Conservation (phyloP, 2,797 vertebrate species). For the Ispidina lecontei region DNA sequence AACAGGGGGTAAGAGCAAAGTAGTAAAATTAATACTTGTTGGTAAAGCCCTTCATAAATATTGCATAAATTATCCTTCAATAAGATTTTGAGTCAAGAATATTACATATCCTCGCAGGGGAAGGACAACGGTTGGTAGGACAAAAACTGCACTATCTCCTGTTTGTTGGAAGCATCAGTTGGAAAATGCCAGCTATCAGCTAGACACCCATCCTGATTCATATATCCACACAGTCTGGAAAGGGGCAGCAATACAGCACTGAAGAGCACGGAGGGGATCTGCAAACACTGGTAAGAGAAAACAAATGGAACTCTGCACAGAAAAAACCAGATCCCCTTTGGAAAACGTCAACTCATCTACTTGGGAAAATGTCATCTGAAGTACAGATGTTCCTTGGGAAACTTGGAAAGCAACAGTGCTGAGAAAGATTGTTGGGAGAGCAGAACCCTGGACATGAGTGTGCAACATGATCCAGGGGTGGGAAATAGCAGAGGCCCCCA, state of each 20-base stretch:
- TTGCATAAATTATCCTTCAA: not conserved
- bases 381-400: slow-evolving; percentile 21
- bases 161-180: not conserved
- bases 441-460: not conserved
- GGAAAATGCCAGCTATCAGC: slow-evolving; percentile 21
- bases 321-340: slow-evolving; percentile 13
- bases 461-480: not conserved
- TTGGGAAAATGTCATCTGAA: slow-evolving; percentile 30
- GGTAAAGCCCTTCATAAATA: not conserved
- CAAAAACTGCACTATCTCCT: not conserved
- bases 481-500: slow-evolving; percentile 8
- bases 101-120: not conserved
- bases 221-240: not conserved
- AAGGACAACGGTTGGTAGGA: not conserved
- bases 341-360: slow-evolving; percentile 1
- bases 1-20: not conserved
- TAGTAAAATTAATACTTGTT: not conserved
- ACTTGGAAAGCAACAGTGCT: slow-evolving; percentile 12
- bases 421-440: not conserved
- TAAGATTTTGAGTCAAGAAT: not conserved
- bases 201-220: slow-evolving; percentile 8
- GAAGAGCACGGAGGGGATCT: not conserved
- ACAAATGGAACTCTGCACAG: slow-evolving; percentile 2
- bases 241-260: not conserved
- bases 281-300: not conserved